Base-by-base conservation (phyloP, 2,888 invertebrate species). In the Thera britannica region DNA sequence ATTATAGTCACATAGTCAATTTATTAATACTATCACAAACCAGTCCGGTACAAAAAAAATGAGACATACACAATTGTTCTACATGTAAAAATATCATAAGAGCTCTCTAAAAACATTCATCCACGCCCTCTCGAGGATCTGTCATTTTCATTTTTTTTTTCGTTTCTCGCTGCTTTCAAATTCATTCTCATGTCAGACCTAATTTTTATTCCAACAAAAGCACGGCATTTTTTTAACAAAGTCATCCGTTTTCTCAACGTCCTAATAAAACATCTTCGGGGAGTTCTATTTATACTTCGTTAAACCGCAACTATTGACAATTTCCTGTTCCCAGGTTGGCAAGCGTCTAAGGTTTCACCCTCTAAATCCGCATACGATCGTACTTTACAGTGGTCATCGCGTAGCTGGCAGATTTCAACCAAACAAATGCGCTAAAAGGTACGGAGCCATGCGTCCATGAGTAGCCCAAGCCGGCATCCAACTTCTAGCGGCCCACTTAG, bases 401-500 rank as follows among this genome's bases (percentile, higher is more conserved):
- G 38, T 38, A 4, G 3, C 5, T 38, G 38, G 3, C 38, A 38
- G 38, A 4, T 38, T 38, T 38, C 38, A 38, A 38, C 38, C 5
- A 38, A 41, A 41, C 7, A 41, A 41, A 41, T 9, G 9, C 9
- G 44, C 9, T 46, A 2, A 8, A 46, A 52, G 34, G 34, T 52
- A 34, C 34, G 52, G 3, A 8, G 52, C 52, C 52, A 52, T 52
- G 52, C 52, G 34, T 34, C 52, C 9, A 34, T 34, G 8, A 34
- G 8, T 52, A 52, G 34, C 52, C 3, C 5, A 52, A 52, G 8
- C 52, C 69, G 62, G 59, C 65, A 66, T 60, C 54, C 63, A 64
- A 70, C 66, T 70, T 66, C 57, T 46, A 63, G 62, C 57, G 62
- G 62, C 35, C 69, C 71, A 70, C 72, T 74, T 69, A 72, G 72